Percentiles rank a stretch among this genome's conserved stretches.
Evolutionary conservation across 2,797 vertebrate genomes (phyloP).

Genomic region (Chelonia mydas): DNA sequence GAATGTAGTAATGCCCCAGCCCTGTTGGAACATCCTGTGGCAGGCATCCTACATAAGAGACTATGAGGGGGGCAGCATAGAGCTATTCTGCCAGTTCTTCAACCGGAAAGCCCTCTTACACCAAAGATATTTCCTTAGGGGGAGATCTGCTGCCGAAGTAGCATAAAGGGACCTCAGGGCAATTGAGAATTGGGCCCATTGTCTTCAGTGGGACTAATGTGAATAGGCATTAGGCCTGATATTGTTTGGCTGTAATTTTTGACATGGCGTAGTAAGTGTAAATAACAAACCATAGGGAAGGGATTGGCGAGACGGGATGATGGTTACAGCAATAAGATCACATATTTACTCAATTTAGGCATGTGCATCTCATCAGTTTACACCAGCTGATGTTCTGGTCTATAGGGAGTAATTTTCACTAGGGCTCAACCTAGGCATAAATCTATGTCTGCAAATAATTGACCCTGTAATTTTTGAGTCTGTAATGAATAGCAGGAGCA

Average conservation of each 20-base stretch:
- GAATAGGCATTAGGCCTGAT: neutral
- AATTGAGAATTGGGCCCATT: neutral
- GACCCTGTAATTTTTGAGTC: neutral
- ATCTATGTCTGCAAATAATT: neutral
- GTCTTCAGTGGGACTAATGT: neutral
- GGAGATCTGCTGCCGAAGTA: neutral
- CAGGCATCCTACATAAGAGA: neutral
- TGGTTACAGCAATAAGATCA: neutral
- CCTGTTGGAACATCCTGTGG: neutral
- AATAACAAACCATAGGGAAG: neutral
- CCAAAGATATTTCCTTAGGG: neutral
- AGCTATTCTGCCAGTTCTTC: neutral
- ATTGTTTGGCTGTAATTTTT: neutral
- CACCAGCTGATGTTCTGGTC: neutral
- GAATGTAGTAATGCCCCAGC: neutral
- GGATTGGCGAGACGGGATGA: neutral
- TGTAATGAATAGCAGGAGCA: neutral
- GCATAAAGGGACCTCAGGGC: neutral
- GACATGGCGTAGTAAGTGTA: neutral
- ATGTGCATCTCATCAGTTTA: neutral
- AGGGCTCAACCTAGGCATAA: neutral
- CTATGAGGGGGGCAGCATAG: neutral
- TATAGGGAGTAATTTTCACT: neutral
- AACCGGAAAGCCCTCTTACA: neutral
- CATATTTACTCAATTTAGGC: neutral